Evolutionary conservation across 2,888 invertebrate genomes (phyloP), one percentile per base, ranked within the genome.

Genomic region (Eristalinus sepulchralis): DNA sequence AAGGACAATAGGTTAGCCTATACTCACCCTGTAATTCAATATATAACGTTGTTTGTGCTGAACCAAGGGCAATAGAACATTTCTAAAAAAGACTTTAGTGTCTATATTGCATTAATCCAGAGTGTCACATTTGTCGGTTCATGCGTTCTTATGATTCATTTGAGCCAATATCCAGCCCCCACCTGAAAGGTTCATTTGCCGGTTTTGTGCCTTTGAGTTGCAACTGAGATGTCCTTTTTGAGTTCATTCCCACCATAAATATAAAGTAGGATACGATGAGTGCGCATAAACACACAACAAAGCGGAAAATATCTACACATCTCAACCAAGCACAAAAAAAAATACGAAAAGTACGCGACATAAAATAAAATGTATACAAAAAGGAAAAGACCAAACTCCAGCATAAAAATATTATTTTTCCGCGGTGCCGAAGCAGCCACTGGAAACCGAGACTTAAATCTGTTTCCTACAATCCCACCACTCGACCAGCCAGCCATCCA

Each of bases 361-460:
- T 34, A 24, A 24, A 64, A 47, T 3, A 11, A 47, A 39, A 39
- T 39, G 39, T n/a, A 11, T 39, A 11, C 13, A 72, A 31, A 72
- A 17, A 33, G 70, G 36, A 57, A 66, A 47, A 27, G 13, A 68
- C 55, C 24, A 39, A 78, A 67, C n/a, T 57, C 39, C 17, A 39
- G 34, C 47, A 73, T 53, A 53, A 70, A 83, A 53, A 53, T 63
- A 64, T 72, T 78, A 73, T 79, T 22, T 62, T 68, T 17, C 34
- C 39, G 63, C 22, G 47, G 57, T 22, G 64, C 34, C 63, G n/a
- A 39, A 67, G 67, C 33, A 39, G 63, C 33, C 67, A 73, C 17
- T 71, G 55, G 34, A 76, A 84, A 66, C 62, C 31, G 68, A 62
- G 34, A 60, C 57, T 81, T 47, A 47, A 67, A 72, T 80, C 66